A percentile compares a stretch with the other conserved stretches of the same genome.
These are phyloP conservation scores for Pardosa pseudoannulata DNA, from an alignment of 2,888 invertebrate genomes.

Conservation along the genomic window DNA sequence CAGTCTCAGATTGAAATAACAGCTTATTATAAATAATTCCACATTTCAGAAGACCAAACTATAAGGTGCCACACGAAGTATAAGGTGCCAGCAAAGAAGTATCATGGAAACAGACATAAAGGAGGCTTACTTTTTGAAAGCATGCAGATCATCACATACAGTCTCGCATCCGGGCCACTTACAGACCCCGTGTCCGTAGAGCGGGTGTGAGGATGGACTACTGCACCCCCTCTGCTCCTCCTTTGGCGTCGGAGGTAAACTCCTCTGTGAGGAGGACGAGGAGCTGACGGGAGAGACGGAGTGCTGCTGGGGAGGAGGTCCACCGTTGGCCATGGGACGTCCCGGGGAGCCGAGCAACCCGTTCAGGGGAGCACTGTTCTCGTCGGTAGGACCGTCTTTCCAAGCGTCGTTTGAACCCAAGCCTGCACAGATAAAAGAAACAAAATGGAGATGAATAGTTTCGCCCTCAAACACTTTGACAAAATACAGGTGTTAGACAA, in stretches of 20 bases:
- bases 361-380: conserved; percentile 42
- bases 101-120: too few relatives aligned
- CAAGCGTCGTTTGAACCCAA: conserved; percentile 64
- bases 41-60: too few relatives aligned
- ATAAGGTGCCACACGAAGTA: too few relatives aligned
- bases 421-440: conserved; percentile 24
- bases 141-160: conserved; percentile 91
- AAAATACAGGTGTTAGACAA: too few relatives aligned
- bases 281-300: conserved; percentile 56
- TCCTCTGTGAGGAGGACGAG: conserved; percentile 58
- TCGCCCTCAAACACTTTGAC: too few relatives aligned
- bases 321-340: conserved; percentile 51
- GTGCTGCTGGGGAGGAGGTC: conserved; percentile 46
- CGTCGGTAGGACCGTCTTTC: conserved; percentile 61
- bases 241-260: conserved; percentile 53
- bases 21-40: too few relatives aligned
- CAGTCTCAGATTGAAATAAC: too few relatives aligned
- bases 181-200: conserved; percentile 95
- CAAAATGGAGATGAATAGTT: too few relatives aligned
- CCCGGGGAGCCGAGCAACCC: conserved; percentile 48
- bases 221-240: conserved; percentile 76
- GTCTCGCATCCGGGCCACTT: conserved; percentile 99
- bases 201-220: conserved; percentile 77
- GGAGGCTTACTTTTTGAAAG: conserved; percentile 85
- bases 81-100: too few relatives aligned